phyloP scores from a whole-genome alignment of 2,113 vertebrate genomes.

The Bufo gargarizans region DNA sequence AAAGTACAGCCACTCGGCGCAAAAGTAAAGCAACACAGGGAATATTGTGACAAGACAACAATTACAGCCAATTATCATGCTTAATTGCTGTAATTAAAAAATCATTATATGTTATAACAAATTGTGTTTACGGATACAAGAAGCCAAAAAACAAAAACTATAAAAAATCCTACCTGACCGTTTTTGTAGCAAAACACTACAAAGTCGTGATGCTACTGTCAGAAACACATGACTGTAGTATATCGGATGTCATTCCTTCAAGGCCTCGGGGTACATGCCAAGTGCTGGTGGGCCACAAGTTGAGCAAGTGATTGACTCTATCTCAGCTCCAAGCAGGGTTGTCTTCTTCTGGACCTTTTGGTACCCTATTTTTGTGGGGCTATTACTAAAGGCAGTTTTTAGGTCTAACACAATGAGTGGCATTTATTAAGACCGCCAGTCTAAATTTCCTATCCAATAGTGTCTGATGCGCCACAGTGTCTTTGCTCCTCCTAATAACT shows the following conservation, averaged over 20 bases:
- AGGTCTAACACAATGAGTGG: no score
- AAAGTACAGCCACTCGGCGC: background rate
- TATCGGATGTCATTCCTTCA: background rate
- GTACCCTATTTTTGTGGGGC: background rate
- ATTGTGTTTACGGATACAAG: background rate
- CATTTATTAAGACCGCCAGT: no score
- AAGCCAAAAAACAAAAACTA: background rate
- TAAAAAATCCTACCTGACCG: constrained; percentile 1
- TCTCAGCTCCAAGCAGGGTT: no score
- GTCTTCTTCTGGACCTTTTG: no score
- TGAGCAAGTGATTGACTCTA: background rate
- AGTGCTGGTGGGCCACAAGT: background rate
- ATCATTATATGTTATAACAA: constrained; percentile 10
- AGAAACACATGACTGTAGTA: background rate
- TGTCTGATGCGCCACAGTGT: no score
- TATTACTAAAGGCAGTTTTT: no score
- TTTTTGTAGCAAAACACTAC: background rate
- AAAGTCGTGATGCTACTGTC: background rate
- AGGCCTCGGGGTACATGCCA: background rate
- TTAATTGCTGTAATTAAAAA: constrained; percentile 24
- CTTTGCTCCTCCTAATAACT: no score
- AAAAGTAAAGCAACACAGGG: background rate
- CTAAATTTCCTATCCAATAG: no score
- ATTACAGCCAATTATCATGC: constrained; percentile 14
- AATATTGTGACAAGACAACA: constrained; percentile 19